Percentiles rank a stretch among this genome's conserved stretches.
phyloP scores from a whole-genome alignment of 2,888 invertebrate genomes.

The Drosophila mulleri region DNA sequence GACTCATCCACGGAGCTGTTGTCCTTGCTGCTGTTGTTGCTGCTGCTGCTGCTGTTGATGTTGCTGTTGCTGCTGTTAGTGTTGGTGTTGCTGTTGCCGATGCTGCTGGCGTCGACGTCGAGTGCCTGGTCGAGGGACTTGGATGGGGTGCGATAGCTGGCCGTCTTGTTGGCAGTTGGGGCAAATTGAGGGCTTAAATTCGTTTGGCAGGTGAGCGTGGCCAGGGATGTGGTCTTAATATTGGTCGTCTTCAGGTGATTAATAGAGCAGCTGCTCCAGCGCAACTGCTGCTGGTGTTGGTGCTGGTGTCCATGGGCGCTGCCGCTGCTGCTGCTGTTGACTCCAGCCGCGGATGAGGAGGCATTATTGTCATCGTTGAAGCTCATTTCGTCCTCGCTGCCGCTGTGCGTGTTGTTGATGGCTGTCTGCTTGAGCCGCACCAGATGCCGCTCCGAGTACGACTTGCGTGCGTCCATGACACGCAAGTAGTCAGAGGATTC shows the following conservation, averaged over 20 bases:
- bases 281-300: slow-evolving; percentile 51
- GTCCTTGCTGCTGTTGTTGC: slow-evolving; percentile 51
- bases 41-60: slow-evolving; percentile 54
- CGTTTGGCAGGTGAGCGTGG: slow-evolving; percentile 82
- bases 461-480: slow-evolving; percentile 83
- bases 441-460: slow-evolving; percentile 83
- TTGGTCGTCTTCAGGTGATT: slow-evolving; percentile 84
- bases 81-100: slow-evolving; percentile 56
- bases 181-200: slow-evolving; percentile 71
- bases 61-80: slow-evolving; percentile 12
- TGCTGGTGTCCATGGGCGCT: slow-evolving; percentile 33
- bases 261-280: slow-evolving; percentile 83
- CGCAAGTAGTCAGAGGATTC: slow-evolving; percentile 79
- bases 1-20: slow-evolving; percentile 83
- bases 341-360: slow-evolving; percentile 47
- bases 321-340: slow-evolving; percentile 21
- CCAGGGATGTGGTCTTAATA: slow-evolving; percentile 84
- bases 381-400: slow-evolving; percentile 82
- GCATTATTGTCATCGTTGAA: slow-evolving; percentile 84
- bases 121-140: slow-evolving; percentile 80
- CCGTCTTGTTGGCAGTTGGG: slow-evolving; percentile 42
- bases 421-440: slow-evolving; percentile 84
- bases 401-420: slow-evolving; percentile 82
- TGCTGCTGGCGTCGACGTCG: slow-evolving; percentile 55
- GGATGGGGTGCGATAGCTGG: slow-evolving; percentile 71